Base-by-base conservation (phyloP, 2,797 vertebrate genomes). In the Protosalanx chinensis region DNA sequence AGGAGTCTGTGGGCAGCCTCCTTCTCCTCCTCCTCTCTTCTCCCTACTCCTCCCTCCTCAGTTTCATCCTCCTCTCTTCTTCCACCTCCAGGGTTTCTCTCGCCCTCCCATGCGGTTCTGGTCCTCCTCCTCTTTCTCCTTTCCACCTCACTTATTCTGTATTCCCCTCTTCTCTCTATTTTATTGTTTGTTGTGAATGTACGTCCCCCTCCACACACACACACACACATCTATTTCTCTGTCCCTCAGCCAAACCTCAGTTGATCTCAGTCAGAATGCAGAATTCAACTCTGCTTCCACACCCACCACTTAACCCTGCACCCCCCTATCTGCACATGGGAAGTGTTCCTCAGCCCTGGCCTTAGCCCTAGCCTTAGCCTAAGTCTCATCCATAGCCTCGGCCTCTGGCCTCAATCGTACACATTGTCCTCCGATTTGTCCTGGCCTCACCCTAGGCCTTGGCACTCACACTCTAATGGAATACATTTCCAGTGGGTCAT, bases 191-290 rank as follows among this genome's bases (percentile, higher is more conserved):
- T 8, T 3, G 10, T 12, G 13, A 46, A 46, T 12, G 10, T 12
- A 46, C 12, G 8, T 3, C 41, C 41, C 8, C 8, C 37, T 3
- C 37, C 41, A 37, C 35, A 37, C 35, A 37, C 35, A 37, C 41
- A 10, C 41, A 12, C 41, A 46, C 12, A 13, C 8, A 46, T 12
- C 3, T 78, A 74, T 73, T 77, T 72, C 62, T 58, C 79, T 79
- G 75, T 72, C 61, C 59, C 68, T 20, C 18, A 46, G 83, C 87
- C 84, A 88, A 85, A 76, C 84, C 84, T 86, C 85, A 84, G 64
- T 76, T 75, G 70, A 66, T 67, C 79, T 76, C 72, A 66, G 65
- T 78, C 68, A 76, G 72, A 76, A 76, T 60, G 67, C 70, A 58
- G 76, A 77, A 70, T 68, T 41, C 63, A 74, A 68, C 15, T 49